Conservation (phyloP, 2,888 invertebrate species). For the Synergus laeviventris region DNA sequence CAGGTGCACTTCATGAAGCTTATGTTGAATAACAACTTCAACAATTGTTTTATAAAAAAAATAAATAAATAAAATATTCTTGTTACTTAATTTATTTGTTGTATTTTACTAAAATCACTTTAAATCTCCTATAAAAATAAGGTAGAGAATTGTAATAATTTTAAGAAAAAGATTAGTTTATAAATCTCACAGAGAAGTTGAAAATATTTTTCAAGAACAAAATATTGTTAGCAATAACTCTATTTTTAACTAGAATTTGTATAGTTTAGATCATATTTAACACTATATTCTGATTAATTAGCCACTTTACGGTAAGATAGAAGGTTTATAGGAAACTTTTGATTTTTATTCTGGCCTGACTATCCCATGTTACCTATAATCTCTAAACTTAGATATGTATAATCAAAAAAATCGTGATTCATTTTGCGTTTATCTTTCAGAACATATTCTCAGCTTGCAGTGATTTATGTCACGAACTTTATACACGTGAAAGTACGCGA, state of each 20-base stretch:
- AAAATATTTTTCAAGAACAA: no score
- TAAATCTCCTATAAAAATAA: neutral
- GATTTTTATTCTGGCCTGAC: neutral
- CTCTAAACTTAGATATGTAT: neutral
- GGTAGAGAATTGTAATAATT: no score
- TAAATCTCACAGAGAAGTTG: no score
- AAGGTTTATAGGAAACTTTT: neutral
- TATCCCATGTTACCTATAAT: neutral
- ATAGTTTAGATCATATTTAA: no score
- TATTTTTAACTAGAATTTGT: no score
- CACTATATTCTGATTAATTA: no score
- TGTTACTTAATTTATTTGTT: neutral
- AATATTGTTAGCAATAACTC: no score
- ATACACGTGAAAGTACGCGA: neutral
- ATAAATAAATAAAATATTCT: slow-evolving; percentile 4
- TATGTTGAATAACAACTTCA: neutral
- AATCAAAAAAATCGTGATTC: neutral
- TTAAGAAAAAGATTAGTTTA: no score
- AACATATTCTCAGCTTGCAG: neutral
- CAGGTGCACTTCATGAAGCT: neutral
- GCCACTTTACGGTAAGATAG: no score
- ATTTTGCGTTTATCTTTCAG: neutral
- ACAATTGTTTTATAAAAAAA: neutral
- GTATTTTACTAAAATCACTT: neutral
- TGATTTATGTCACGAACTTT: neutral